Evolutionary conservation across 2,113 vertebrate genomes (phyloP), one percentile per base, ranked within the genome.

Genomic region (Mugil cephalus): DNA sequence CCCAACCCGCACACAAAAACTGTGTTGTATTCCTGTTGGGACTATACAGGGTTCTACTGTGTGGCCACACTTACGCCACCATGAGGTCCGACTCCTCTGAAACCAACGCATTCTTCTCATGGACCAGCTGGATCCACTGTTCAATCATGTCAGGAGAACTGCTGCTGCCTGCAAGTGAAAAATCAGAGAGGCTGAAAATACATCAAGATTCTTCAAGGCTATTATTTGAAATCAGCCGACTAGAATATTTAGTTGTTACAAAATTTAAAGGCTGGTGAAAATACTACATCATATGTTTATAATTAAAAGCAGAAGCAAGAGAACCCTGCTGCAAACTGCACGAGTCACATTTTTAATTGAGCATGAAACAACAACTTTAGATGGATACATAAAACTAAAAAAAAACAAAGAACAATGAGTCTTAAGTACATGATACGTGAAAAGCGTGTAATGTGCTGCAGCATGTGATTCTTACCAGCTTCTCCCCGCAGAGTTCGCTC

Each of bases 71-170:
- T 96, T 91, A 99, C 97, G 79, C 87, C 69, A 99, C 95, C 96
- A 97, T 99, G 80, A 99, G 96, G 70, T 98, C 97, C 0, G 97
- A 98, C 87, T 99, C 97, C 82, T 99, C 97, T 0, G 86, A 94
- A 62, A 99, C 89, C 71, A 98, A 69, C 0, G 78, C 91, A 69
- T 98, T 98, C 89, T 97, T 99, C 89, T 96, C 91, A 60, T 96
- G 94, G 45, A 98, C 95, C 1, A 99, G 92, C 15, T 94, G 89
- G 1, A 98, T 95, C 93, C 97, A 94, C 34, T 96, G 87, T 45
- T 96, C 95, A 55, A 97, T 96, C 85, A 93, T 91, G 7, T 93
- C 86, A 1, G 88, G 71, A 12, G 91, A 87, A 21, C 80, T 80
- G 10, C 19, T 67, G 34, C 74, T 83, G 18, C 58, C 93, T 93